phyloP scores from a whole-genome alignment of 2,113 vertebrate species.

The Merops nubicus region DNA sequence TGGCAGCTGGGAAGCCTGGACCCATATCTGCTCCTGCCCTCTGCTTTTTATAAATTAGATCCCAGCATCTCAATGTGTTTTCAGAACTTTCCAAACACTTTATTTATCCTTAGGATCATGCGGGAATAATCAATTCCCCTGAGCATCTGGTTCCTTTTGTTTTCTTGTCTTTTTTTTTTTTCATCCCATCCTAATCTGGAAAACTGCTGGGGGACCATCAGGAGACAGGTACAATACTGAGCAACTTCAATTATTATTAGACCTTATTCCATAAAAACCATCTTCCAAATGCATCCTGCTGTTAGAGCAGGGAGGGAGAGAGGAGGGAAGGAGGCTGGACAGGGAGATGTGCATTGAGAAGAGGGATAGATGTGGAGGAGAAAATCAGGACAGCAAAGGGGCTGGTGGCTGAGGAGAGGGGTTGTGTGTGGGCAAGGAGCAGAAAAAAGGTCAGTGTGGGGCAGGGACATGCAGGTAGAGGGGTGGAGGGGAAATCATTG shows the following conservation, averaged over 20 bases:
- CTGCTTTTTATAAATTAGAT: constrained; percentile 37
- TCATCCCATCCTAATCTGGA: neutral
- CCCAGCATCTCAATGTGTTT: neutral
- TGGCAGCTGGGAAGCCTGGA: neutral
- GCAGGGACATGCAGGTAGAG: neutral
- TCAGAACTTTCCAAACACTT: constrained; percentile 45
- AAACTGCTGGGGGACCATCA: constrained; percentile 31
- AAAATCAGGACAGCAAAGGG: neutral
- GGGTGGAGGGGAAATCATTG: neutral
- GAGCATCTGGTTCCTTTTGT: constrained; percentile 55
- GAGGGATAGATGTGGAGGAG: neutral
- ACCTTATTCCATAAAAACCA: neutral
- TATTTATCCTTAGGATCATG: constrained; percentile 34
- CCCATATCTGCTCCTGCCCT: neutral
- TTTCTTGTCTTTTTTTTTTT: neutral
- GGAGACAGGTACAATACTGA: neutral
- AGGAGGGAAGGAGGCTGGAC: neutral
- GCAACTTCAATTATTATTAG: neutral
- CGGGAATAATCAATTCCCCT: constrained; percentile 43
- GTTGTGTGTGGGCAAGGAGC: neutral
- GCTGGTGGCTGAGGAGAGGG: fast-evolving
- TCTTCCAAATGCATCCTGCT: neutral
- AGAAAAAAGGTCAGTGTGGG: neutral
- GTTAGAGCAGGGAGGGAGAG: neutral
- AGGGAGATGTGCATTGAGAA: neutral